Evolutionary conservation across 2,113 vertebrate species (phyloP).

Genomic region (human (Homo sapiens)): DNA sequence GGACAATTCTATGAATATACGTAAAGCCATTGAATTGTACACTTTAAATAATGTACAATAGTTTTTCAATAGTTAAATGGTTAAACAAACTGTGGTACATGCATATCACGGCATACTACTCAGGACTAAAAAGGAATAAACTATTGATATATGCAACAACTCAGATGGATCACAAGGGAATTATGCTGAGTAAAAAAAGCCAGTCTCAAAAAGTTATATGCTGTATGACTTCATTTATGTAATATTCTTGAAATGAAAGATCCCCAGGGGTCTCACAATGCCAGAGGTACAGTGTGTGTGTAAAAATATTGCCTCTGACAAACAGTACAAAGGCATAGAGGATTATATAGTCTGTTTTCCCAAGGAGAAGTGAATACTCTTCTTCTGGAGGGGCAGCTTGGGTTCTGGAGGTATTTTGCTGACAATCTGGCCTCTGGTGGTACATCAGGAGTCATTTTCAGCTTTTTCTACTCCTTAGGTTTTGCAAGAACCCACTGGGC

Average conservation of each 20-base stretch:
- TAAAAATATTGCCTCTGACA: not conserved
- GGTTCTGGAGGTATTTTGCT: not conserved
- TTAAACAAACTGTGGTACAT: not conserved
- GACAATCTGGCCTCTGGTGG: not conserved
- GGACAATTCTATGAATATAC: not conserved
- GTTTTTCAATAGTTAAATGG: not conserved
- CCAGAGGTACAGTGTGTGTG: not conserved
- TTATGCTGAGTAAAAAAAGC: not conserved
- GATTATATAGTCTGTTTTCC: not conserved
- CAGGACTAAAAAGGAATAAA: not conserved
- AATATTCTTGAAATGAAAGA: slow-evolving; percentile 5
- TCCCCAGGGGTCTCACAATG: not conserved
- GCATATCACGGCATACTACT: not conserved
- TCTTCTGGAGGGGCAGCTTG: not conserved
- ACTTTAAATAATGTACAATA: not conserved
- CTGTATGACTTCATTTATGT: not conserved
- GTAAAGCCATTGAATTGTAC: not conserved
- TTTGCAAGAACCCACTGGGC: not conserved
- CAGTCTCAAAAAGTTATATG: not conserved
- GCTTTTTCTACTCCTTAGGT: not conserved
- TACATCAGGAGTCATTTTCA: not conserved
- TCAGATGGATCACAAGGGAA: not conserved
- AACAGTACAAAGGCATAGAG: not conserved
- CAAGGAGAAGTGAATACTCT: not conserved
- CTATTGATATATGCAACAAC: not conserved